phyloP scores from a whole-genome alignment of 2,888 invertebrate genomes.

The Diploptera punctata region DNA sequence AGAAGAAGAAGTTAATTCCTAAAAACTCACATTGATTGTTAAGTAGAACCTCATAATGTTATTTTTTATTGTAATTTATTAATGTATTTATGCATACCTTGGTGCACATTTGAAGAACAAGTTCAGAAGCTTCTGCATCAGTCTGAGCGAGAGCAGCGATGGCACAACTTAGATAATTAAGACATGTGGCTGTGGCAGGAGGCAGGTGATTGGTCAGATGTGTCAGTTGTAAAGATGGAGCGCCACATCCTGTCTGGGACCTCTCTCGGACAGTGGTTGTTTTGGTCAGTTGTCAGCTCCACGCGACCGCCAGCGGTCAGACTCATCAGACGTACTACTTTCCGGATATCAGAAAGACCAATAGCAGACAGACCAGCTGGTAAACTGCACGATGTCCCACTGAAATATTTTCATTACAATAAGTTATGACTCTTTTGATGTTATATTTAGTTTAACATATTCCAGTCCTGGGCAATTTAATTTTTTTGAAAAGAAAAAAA shows the following conservation, averaged over 20 bases:
- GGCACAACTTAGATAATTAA: slow-evolving; percentile 51
- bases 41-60: too few species aligned
- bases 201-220: slow-evolving; percentile 46
- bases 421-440: too few species aligned
- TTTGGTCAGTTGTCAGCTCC: slow-evolving; percentile 50
- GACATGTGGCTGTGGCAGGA: slow-evolving; percentile 51
- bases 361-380: slow-evolving; percentile 57
- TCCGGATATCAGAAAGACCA: slow-evolving; percentile 64
- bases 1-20: too few species aligned
- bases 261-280: slow-evolving; percentile 24
- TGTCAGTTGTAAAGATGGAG: slow-evolving; percentile 10
- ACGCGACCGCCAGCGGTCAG: slow-evolving; percentile 64
- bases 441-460: too few species aligned
- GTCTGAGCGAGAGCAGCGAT: slow-evolving; percentile 63
- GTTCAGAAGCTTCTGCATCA: slow-evolving; percentile 60
- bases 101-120: slow-evolving; percentile 64
- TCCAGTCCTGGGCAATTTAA: too few species aligned
- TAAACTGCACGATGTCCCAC: slow-evolving; percentile 55
- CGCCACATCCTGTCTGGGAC: neutral
- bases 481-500: too few species aligned
- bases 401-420: too few species aligned
- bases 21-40: too few species aligned
- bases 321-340: slow-evolving; percentile 65
- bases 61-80: too few species aligned
- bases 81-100: slow-evolving; percentile 57